Conservation (phyloP, 2,797 vertebrate species). For the Phyllotis vaccarum region DNA sequence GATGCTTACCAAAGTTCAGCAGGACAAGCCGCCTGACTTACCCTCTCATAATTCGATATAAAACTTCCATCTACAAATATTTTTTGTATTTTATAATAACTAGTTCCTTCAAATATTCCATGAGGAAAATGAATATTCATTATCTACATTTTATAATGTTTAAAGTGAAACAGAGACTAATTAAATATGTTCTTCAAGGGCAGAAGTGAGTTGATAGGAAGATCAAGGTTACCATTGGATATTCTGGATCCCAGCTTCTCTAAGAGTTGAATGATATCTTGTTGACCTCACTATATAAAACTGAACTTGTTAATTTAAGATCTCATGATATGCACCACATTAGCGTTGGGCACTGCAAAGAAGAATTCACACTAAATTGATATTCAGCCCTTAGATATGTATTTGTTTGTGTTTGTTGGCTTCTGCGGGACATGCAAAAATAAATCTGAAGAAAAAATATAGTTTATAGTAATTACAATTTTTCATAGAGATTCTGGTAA, state of each 20-base stretch:
- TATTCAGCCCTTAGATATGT: conserved; percentile 41
- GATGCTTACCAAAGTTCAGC: background rate
- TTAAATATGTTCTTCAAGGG: conserved; percentile 68
- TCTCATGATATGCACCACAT: conserved; percentile 31
- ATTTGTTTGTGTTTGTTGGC: conserved; percentile 43
- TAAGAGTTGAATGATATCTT: conserved; percentile 1
- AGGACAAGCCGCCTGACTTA: background rate
- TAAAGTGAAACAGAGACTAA: conserved; percentile 57
- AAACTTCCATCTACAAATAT: conserved; percentile 35
- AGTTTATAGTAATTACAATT: conserved; percentile 44
- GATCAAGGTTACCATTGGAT: conserved; percentile 16
- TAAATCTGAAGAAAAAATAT: conserved; percentile 57
- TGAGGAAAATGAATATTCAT: conserved; percentile 72
- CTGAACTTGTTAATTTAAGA: conserved; percentile 44
- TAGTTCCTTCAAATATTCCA: conserved; percentile 20
- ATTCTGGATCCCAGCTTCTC: background rate
- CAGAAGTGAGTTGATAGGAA: conserved; percentile 50
- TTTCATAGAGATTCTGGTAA: conserved; percentile 56
- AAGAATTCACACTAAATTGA: conserved; percentile 60
- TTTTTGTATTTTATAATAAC: conserved; percentile 57
- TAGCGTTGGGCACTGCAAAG: conserved; percentile 45
- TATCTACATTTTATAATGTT: conserved; percentile 53
- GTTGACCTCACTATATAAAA: background rate
- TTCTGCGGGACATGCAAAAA: conserved; percentile 62
- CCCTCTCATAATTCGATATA: background rate